Base-by-base conservation (phyloP, 2,888 invertebrate species). In the Pteria penguin region DNA sequence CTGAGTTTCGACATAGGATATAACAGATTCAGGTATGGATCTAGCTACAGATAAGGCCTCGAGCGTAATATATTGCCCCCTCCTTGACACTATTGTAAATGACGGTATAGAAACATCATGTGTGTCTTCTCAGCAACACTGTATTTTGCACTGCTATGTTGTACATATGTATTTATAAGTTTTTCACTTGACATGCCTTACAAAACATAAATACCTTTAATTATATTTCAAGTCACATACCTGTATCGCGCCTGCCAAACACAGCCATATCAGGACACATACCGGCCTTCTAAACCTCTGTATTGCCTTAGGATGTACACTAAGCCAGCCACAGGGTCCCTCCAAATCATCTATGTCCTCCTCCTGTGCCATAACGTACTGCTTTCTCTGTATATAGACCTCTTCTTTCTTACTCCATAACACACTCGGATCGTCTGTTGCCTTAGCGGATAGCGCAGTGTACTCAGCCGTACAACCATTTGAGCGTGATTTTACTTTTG, bases 231-330 rank as follows among this genome's bases (percentile, higher is more conserved):
- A 18, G 45, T 68, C 14, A 8, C 86, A 79, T 77, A 89, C 89
- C 94, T 96, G 96, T 88, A 96, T 94, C 54, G 95, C 95, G 0
- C 95, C 96, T 4, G 95, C 96, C 95, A 95, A 95, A 90, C 96
- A 96, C 0, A 96, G 93, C 94, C 95, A 96, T 92, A 96, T 95
- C 3, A 96, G 94, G 27, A 96, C 95, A 95, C 96, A 96, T 89
- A 95, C 95, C 22, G 96, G 94, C 0, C 94, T 95, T 24, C 95
- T 93, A 92, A 95, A 95, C 69, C 94, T 91, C 92, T 96, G 96
- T 80, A 96, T 93, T 92, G 94, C 94, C 54, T 91, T 87, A 0
- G 96, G 96, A 68, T 94, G 93, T 87, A 95, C 93, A 86, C 93
- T 92, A 4, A 94, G 94, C 95, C 95, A 95, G 33, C 96, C 96